phyloP scores from a whole-genome alignment of 2,113 vertebrate genomes.

The Cololabis saira region DNA sequence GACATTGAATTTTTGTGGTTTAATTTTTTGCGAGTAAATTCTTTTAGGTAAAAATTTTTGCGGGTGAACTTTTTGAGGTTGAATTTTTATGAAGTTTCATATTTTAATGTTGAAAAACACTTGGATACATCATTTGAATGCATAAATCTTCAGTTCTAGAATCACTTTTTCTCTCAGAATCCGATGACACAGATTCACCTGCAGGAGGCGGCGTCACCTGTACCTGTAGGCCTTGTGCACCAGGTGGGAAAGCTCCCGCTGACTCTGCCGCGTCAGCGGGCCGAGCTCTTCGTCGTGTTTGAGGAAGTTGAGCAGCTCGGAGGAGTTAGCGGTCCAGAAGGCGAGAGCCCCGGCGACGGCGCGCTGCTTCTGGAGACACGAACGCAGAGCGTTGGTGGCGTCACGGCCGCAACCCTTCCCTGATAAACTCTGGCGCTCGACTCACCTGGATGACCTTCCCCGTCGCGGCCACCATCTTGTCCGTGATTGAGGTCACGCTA shows the following conservation, averaged over 20 bases:
- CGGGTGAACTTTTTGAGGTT: too few relatives aligned
- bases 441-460: constrained; percentile 92
- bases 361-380: constrained; percentile 87
- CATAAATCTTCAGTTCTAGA: too few relatives aligned
- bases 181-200: too few relatives aligned
- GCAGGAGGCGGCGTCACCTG: neutral
- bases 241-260: constrained; percentile 88
- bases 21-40: too few relatives aligned
- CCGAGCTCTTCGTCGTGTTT: constrained; percentile 90
- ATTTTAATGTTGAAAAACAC: too few relatives aligned
- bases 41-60: too few relatives aligned
- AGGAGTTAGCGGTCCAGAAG: constrained; percentile 96
- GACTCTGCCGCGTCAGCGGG: constrained; percentile 86
- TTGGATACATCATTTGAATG: too few relatives aligned
- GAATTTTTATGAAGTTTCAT: too few relatives aligned
- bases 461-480: constrained; percentile 92
- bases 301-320: constrained; percentile 93
- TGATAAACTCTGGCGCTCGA: neutral
- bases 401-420: too few relatives aligned
- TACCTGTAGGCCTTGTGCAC: constrained; percentile 94
- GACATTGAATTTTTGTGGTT: too few relatives aligned
- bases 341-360: constrained; percentile 88
- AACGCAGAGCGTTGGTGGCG: too few relatives aligned
- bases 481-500: constrained; percentile 83
- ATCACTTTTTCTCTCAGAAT: too few relatives aligned